phyloP scores from a whole-genome alignment of 2,113 vertebrate species.

The Anguilla rostrata region DNA sequence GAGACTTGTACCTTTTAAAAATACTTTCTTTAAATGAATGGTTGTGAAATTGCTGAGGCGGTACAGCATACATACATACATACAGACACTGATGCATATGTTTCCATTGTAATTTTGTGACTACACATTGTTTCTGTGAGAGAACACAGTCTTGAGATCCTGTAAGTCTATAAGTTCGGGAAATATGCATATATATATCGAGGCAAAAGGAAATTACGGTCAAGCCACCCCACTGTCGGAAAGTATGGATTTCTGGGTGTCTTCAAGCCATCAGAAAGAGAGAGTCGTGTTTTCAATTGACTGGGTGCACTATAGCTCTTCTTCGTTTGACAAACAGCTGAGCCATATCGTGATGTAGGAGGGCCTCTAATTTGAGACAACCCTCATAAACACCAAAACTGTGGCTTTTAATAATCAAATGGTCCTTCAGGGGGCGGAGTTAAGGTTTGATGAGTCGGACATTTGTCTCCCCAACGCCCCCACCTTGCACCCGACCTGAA shows the following conservation, averaged over 20 bases:
- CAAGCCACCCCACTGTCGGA: conserved; percentile 17
- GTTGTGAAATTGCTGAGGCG: background rate
- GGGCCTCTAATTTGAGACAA: background rate
- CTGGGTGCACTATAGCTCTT: background rate
- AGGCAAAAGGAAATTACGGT: conserved; percentile 26
- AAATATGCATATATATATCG: conserved; percentile 30
- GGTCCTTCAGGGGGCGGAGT: conserved; percentile 15
- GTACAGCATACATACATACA: too few relatives aligned
- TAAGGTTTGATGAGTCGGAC: conserved; percentile 41
- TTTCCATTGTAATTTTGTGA: background rate
- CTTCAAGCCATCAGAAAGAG: conserved; percentile 23
- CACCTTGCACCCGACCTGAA: background rate
- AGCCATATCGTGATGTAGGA: background rate
- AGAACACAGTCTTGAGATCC: conserved; percentile 11
- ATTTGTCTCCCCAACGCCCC: conserved; percentile 8
- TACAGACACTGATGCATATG: background rate
- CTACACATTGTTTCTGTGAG: conserved; percentile 1
- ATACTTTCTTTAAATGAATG: background rate
- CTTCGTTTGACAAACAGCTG: background rate
- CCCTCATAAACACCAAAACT: conserved; percentile 1
- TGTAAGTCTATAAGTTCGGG: conserved; percentile 8
- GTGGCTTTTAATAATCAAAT: conserved; percentile 35
- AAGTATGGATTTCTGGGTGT: conserved; percentile 19
- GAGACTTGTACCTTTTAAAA: too few relatives aligned
- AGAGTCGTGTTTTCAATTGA: conserved; percentile 6